Evolutionary conservation across 2,888 invertebrate species (phyloP).

Genomic region (Hirtodrosophila trivittata): DNA sequence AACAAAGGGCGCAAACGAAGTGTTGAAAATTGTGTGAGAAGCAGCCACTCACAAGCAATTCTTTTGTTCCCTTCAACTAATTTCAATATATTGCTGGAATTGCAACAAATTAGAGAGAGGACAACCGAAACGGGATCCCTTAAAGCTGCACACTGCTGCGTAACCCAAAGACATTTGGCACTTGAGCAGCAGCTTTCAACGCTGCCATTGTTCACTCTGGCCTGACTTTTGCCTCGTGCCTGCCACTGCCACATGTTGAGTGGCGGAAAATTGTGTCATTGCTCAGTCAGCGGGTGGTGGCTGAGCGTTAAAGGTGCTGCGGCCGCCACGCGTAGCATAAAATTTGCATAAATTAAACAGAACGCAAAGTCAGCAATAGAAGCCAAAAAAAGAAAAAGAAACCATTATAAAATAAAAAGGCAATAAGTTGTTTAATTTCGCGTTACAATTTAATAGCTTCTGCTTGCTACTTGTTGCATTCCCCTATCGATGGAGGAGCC

Average conservation of each 20-base stretch:
- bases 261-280: constrained; percentile 73
- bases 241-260: constrained; percentile 70
- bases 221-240: constrained; percentile 45
- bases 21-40: constrained; percentile 21
- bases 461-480: constrained; percentile 63
- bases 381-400: constrained; percentile 8
- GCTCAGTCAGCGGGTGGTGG: constrained; percentile 48
- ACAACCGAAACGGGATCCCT: constrained; percentile 4
- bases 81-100: constrained; percentile 64
- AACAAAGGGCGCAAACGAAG: constrained; percentile 36
- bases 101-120: constrained; percentile 62
- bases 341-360: constrained; percentile 75
- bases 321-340: constrained; percentile 67
- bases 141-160: constrained; percentile 22
- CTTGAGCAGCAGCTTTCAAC: constrained; percentile 62
- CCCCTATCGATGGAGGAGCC: too few species aligned
- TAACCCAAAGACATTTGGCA: constrained; percentile 64
- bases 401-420: constrained; percentile 33
- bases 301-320: constrained; percentile 6
- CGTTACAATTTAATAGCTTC: constrained; percentile 52
- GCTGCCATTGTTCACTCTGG: constrained; percentile 57
- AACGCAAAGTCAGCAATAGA: constrained; percentile 44
- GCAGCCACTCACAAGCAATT: constrained; percentile 59
- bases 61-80: constrained; percentile 56
- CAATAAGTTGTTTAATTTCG: constrained; percentile 71